phyloP scores from a whole-genome alignment of 2,797 vertebrate species.

The Gymnothorax reevesii region DNA sequence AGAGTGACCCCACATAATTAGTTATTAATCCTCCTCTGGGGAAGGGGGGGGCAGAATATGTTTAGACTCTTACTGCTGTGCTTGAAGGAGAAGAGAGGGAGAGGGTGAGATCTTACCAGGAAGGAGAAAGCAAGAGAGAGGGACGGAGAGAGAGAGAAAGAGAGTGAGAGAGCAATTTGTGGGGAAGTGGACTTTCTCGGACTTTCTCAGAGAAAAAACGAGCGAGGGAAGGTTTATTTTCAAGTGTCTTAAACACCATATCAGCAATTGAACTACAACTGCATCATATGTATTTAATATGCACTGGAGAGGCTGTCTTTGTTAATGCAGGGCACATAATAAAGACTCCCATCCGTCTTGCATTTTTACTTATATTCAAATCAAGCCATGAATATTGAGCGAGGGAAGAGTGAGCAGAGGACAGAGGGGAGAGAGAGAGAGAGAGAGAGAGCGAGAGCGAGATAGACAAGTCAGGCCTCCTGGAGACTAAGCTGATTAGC shows the following conservation, averaged over 20 bases:
- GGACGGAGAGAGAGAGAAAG: background rate
- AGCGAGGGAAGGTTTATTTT: background rate
- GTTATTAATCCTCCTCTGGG: constrained; percentile 94
- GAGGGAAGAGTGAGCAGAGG: constrained; percentile 26
- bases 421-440: background rate
- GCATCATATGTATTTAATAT: background rate
- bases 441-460: constrained; percentile 44
- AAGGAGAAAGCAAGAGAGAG: background rate
- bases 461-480: constrained; percentile 69
- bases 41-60: constrained; percentile 67
- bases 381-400: background rate
- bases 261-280: background rate
- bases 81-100: background rate
- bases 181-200: background rate
- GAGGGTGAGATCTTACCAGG: background rate
- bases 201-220: background rate
- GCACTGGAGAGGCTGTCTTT: background rate
- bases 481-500: constrained; percentile 93
- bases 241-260: background rate
- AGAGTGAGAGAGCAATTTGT: background rate
- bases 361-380: background rate
- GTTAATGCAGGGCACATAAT: background rate
- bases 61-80: constrained; percentile 84
- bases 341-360: background rate
- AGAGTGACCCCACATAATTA: constrained; percentile 99